Base-by-base conservation (phyloP, 2,888 invertebrate genomes). In the Masnerella sp. region DNA sequence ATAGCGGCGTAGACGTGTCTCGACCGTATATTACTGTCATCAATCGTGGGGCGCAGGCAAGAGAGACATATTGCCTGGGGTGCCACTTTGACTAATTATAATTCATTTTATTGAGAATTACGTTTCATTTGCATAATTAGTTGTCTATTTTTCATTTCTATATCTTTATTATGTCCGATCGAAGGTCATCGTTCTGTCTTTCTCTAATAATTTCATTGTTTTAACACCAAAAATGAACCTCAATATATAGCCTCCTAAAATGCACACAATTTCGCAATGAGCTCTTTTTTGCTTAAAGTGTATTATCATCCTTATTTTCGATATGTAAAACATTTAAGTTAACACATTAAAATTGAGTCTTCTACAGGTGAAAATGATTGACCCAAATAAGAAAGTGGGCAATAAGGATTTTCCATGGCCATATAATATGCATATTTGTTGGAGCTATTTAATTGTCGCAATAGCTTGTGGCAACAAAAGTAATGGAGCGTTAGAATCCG, bases 1-100 rank as follows among this genome's bases (percentile, higher is more conserved):
- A 67, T 54, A 54, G 36, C 56, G 38, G 38, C 36, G 45, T 54
- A 49, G 72, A 61, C 40, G 61, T 51, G 25, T 51, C 47, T 58
- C 64, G 18, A 20, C 49, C 18, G 52, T 67, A 67, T 70, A 74
- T 70, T 74, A 67, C 65, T 70, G 74, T 70, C 74, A 70, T 74
- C 74, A 70, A 74, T 67, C 65, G 56, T 61, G 64, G 54, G 38
- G 51, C 42, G 43, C 59, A 56, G 49, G 54, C 52, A 64, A 64
- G 52, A 32, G 54, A 54, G 58, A 65, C 69, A 32, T 32, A 51
- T 58, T 25, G 51, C 62, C 62, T 43, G 45, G 74, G 70, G 70
- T 52, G 70, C 70, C 47, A 74, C 65, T 69, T 74, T 67, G 61
- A 65, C 67, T 70, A 74, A 74, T 74, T 70, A 52, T 64, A 65